Evolutionary conservation across 1,140 invertebrate species (phyloP).

Genomic region (Euwallacea similis): DNA sequence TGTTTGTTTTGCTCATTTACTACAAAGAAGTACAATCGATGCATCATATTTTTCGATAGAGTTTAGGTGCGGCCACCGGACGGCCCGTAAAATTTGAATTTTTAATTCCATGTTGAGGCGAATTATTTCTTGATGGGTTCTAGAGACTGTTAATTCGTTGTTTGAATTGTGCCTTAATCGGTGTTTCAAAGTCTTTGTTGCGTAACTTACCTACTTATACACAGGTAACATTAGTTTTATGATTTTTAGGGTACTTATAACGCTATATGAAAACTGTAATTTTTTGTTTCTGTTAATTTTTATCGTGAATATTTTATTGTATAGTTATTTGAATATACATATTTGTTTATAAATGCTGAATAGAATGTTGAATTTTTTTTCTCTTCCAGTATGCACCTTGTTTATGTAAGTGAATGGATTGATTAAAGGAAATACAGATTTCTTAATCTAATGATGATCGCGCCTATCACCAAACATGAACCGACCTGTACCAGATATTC

Average conservation of each 20-base stretch:
- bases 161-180: not conserved
- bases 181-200: not conserved
- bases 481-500: not conserved
- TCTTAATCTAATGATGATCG: not conserved
- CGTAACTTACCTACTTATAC: not conserved
- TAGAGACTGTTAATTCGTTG: not conserved
- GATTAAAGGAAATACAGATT: not conserved
- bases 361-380: no score
- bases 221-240: not conserved
- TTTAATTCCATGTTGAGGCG: no score
- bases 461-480: not conserved
- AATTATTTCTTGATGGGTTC: no score
- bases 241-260: constrained; percentile 2
- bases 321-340: constrained; percentile 1
- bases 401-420: no score
- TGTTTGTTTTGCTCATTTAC: not conserved
- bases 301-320: constrained; percentile 4
- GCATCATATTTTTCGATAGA: no score
- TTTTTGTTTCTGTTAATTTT: constrained; percentile 6
- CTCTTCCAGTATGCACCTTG: no score
- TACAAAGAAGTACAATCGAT: no score
- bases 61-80: no score
- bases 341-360: not conserved
- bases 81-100: no score
- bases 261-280: not conserved